These are phyloP conservation scores for Trogon surrucura DNA, from an alignment of 2,113 vertebrate species.

Conservation along the genomic window DNA sequence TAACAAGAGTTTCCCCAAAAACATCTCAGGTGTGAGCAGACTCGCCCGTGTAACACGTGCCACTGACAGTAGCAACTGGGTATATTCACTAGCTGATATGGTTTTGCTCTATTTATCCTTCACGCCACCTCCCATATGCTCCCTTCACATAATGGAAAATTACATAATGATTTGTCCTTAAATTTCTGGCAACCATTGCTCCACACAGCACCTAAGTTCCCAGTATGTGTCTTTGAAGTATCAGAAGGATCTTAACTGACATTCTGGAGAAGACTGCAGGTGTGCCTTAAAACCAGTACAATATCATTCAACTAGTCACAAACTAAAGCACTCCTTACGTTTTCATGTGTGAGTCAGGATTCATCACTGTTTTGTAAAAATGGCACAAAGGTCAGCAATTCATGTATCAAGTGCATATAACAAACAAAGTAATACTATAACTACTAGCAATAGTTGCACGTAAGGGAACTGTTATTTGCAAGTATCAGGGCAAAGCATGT, in stretches of 20 bases:
- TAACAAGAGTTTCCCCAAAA: neutral
- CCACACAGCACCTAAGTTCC: neutral
- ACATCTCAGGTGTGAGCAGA: neutral
- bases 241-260: neutral
- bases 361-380: neutral
- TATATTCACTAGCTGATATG: neutral
- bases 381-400: neutral
- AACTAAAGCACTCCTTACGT: neutral
- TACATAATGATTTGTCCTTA: neutral
- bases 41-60: neutral
- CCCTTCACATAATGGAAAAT: neutral
- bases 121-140: neutral
- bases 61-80: accelerated
- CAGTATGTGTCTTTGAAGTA: neutral
- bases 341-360: neutral
- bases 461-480: neutral
- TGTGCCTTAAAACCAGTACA: neutral
- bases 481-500: neutral
- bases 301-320: neutral
- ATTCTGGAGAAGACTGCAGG: neutral
- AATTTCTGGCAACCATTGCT: neutral
- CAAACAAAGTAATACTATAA: neutral
- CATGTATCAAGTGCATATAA: neutral
- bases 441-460: neutral
- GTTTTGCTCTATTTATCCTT: neutral